phyloP scores from a whole-genome alignment of 2,113 vertebrate genomes.

The Azemiops feae region DNA sequence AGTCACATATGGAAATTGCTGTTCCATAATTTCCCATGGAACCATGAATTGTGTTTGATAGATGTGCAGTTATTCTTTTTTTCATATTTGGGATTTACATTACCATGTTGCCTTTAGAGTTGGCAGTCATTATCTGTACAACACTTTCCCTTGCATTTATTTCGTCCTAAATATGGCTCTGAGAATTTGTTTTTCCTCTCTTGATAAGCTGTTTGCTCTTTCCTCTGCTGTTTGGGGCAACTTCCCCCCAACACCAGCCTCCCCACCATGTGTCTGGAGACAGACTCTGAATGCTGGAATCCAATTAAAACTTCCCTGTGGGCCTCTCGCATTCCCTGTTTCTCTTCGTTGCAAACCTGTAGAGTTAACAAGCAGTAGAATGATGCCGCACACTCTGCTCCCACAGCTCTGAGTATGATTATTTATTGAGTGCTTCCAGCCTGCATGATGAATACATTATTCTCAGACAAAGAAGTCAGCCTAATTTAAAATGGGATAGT shows the following conservation, averaged over 20 bases:
- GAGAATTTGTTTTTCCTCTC: neutral
- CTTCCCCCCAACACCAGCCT: neutral
- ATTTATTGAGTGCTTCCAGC: slow-evolving; percentile 29
- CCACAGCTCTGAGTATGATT: slow-evolving; percentile 22
- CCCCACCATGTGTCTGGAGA: slow-evolving; percentile 19
- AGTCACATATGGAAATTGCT: slow-evolving; percentile 29
- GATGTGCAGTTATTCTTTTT: slow-evolving; percentile 8
- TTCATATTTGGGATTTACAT: slow-evolving; percentile 11
- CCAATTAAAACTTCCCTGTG: slow-evolving; percentile 4
- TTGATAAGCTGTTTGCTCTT: neutral
- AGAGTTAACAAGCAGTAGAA: slow-evolving; percentile 37
- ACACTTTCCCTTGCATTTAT: slow-evolving; percentile 17
- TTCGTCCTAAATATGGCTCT: slow-evolving; percentile 18
- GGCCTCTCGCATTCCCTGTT: slow-evolving; percentile 33
- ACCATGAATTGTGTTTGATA: slow-evolving; percentile 27
- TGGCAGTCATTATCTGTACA: neutral
- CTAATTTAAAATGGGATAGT: neutral
- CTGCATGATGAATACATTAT: slow-evolving; percentile 3
- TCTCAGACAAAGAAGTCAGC: slow-evolving; percentile 4
- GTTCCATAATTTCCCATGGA: slow-evolving; percentile 13
- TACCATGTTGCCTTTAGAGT: slow-evolving; percentile 15
- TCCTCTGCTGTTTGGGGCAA: neutral
- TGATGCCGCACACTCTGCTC: slow-evolving; percentile 13
- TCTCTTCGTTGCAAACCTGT: slow-evolving; percentile 19
- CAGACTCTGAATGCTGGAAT: slow-evolving; percentile 49